Conservation (phyloP, 2,113 vertebrate species). For the Sigmodon hispidus region DNA sequence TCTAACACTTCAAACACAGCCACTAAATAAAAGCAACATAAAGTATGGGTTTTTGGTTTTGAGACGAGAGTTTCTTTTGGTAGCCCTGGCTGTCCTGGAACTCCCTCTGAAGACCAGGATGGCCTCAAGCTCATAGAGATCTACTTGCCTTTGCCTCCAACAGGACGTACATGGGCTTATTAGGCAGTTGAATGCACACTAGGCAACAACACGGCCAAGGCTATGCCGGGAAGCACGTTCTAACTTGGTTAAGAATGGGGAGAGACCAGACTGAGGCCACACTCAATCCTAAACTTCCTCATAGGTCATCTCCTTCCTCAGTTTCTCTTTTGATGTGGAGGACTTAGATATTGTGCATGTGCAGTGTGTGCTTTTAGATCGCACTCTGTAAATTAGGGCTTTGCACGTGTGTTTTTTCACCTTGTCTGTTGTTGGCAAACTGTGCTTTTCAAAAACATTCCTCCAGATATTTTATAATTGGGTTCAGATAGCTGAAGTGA, state of each 20-base stretch:
- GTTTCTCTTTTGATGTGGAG: slow-evolving; percentile 6
- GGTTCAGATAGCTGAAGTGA: not conserved
- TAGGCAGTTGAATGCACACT: not conserved
- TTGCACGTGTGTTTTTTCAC: not conserved
- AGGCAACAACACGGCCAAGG: not conserved
- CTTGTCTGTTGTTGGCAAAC: not conserved
- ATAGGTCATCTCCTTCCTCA: not conserved
- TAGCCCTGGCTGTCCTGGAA: not conserved
- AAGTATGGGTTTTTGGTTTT: not conserved
- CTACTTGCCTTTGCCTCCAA: not conserved
- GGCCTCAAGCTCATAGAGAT: not conserved
- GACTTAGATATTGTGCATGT: not conserved
- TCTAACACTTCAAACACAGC: not conserved
- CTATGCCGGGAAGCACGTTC: not conserved
- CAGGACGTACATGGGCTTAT: no score
- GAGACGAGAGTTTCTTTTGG: not conserved
- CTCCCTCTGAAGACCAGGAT: not conserved
- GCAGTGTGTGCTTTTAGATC: not conserved
- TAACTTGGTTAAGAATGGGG: not conserved
- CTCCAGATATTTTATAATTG: not conserved
- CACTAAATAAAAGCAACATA: not conserved
- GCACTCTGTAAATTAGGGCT: not conserved
- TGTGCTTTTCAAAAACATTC: not conserved
- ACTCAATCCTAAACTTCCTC: not conserved
- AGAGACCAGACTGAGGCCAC: not conserved